Evolutionary conservation across 2,113 vertebrate genomes (phyloP), one percentile per base, ranked within the genome.

Genomic region (Sialia sialis): DNA sequence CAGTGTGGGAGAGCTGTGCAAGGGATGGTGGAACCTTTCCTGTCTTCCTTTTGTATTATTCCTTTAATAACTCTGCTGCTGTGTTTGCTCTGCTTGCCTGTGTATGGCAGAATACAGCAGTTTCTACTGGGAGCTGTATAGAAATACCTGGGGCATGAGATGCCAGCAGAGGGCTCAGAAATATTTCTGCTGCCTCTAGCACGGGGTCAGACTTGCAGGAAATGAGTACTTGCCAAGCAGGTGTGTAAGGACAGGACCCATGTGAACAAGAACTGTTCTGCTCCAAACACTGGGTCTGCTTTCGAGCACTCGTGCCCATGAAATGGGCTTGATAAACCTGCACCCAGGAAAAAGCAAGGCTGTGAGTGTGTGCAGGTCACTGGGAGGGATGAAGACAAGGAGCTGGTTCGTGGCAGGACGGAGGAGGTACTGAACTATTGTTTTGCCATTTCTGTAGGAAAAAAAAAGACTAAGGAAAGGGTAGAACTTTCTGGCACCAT

Each of bases 151-250:
- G 62, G 36, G 9, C 41, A 39, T 39, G 56, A 81, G 26, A 20
- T 29, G 43, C 23, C 60, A 43, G 26, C 81, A 86, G 68, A 64
- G 13, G 34, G 55, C 76, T 81, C 41, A 34, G 29, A 90, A 87
- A 67, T 89, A 36, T 46, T 87, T 30, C 46, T 84, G 22, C 73
- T 41, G 17, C 41, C 38, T 86, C 27, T 38, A 62, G 11, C 8
- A 4, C 0, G 1, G 34, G 34, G 25, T 48, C 26, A 66, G 76
- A 44, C 30, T 60, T 64, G 46, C 10, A 52, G 75, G 54, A 44
- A 30, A 16, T 0, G 3, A 38, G 36, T 20, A 10, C 0, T 0
- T 26, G 52, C 58, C 69, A 58, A 0, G 9, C 18, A 56, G n/a
- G 27, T 6, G 21, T 64, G 52, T 52, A 30, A 36, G 78, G 48